A percentile compares a stretch with the other conserved stretches of the same genome.
Evolutionary conservation across 2,888 invertebrate genomes (phyloP).

Genomic region (Cataglyphis altisquamis): DNA sequence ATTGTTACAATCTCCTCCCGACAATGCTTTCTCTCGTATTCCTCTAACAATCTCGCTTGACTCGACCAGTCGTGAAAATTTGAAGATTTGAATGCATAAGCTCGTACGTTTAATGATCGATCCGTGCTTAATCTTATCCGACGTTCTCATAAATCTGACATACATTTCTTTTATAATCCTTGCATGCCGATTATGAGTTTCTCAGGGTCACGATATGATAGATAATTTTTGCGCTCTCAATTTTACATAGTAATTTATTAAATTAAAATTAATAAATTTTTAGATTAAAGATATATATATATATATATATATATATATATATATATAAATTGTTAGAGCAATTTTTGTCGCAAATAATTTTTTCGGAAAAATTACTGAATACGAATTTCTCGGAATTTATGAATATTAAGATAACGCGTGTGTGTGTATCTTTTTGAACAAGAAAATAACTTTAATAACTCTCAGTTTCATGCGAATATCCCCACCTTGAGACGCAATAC

Average conservation of each 20-base stretch:
- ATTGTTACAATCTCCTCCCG: conserved; percentile 25
- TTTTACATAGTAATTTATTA: not conserved
- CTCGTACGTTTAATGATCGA: conserved; percentile 32
- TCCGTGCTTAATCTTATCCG: conserved; percentile 38
- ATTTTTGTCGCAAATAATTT: not conserved
- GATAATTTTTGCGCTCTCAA: not conserved
- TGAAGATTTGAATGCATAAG: conserved; percentile 3
- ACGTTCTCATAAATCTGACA: conserved; percentile 8
- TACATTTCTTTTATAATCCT: conserved; percentile 40
- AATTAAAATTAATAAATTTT: not conserved
- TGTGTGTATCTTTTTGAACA: not conserved
- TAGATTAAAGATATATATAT: not conserved
- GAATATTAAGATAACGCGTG: not conserved
- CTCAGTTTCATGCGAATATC: conserved; percentile 27
- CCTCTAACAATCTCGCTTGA: not conserved
- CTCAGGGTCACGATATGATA: conserved; percentile 13
- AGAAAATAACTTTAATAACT: conserved; percentile 12
- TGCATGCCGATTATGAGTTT: conserved; percentile 5
- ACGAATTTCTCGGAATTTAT: not conserved
- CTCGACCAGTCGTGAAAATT: conserved; percentile 18
- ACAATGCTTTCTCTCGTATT: conserved; percentile 27
- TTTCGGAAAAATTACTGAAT: not conserved
- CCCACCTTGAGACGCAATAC: not conserved
- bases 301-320: not conserved
- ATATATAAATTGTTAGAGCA: not conserved